A percentile compares a stretch with the other conserved stretches of the same genome.
phyloP scores from a whole-genome alignment of 2,797 vertebrate genomes.

The Mus caroli region DNA sequence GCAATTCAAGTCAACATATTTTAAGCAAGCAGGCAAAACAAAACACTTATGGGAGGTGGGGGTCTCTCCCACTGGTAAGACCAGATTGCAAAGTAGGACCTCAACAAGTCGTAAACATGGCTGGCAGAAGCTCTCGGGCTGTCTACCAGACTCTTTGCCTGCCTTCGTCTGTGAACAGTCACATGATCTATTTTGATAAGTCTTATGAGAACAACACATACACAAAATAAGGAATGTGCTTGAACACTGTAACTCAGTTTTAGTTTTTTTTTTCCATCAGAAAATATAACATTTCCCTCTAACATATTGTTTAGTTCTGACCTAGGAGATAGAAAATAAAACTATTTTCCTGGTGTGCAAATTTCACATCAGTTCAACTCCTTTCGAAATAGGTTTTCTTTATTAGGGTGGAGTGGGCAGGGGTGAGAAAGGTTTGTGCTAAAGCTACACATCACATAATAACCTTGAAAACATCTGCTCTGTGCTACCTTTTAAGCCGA shows the following conservation, averaged over 20 bases:
- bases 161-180: background rate
- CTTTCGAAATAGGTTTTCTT: constrained; percentile 57
- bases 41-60: background rate
- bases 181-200: background rate
- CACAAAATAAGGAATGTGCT: background rate
- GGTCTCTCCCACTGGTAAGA: background rate
- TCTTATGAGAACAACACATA: background rate
- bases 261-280: no score
- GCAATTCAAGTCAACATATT: background rate
- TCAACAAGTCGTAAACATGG: background rate
- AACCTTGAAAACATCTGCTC: constrained; percentile 73
- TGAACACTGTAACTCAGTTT: background rate
- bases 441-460: constrained; percentile 56
- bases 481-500: constrained; percentile 89
- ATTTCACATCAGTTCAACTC: constrained; percentile 38
- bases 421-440: background rate
- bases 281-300: background rate
- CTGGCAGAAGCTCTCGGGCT: background rate
- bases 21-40: constrained; percentile 35
- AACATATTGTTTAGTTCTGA: background rate
- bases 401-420: background rate
- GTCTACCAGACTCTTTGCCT: background rate
- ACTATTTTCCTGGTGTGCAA: constrained; percentile 32
- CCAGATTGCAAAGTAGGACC: background rate
- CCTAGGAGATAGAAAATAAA: background rate